Evolutionary conservation across 2,888 invertebrate species (phyloP), one percentile per base, ranked within the genome.

Genomic region (Arrhopalites spinosus): DNA sequence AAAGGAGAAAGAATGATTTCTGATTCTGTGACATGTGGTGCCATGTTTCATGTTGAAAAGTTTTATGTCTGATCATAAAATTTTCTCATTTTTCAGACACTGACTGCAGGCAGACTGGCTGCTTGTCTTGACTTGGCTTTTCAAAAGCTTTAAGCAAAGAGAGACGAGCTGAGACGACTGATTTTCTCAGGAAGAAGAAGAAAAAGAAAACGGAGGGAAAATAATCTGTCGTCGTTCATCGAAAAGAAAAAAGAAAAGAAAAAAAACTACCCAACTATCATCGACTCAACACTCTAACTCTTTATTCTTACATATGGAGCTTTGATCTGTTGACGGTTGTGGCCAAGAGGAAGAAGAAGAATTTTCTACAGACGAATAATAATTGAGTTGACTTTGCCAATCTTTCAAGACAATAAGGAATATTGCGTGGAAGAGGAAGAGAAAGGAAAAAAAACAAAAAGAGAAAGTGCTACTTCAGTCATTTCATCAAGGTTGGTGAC

Each of bases 61-160:
- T 77, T 77, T 77, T 77, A 77, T 74, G 75, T 74, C 75, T 77
- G 77, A 74, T 75, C 77, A 77, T 77, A 77, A 77, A 77, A 77
- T 77, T 74, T 77, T 75, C 77, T 77, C 77, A 77, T 77, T 75
- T 77, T 77, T 73, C 56, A 70, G 64, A 23, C 47, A 67, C 23
- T 0, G 25, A 66, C 43, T 20, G 17, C 11, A 29, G 27, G 36
- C 8, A 25, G 59, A 27, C 27, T 59, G 1, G 64, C 8, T 1
- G n/a, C 36, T 43, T 43, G 15, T 64, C 64, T 23, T 20, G 7
- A 30, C 11, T 43, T 43, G 30, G n/a, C 30, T 29, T 23, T 29
- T 23, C 13, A 66, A 11, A n/a, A n/a, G 8, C 43, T 30, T 1
- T 23, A 23, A 43, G 23, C 66, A 66, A 29, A 45, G 20, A 25